Conservation (phyloP, 2,797 vertebrate species). For the Triplophysa yarkandensis region DNA sequence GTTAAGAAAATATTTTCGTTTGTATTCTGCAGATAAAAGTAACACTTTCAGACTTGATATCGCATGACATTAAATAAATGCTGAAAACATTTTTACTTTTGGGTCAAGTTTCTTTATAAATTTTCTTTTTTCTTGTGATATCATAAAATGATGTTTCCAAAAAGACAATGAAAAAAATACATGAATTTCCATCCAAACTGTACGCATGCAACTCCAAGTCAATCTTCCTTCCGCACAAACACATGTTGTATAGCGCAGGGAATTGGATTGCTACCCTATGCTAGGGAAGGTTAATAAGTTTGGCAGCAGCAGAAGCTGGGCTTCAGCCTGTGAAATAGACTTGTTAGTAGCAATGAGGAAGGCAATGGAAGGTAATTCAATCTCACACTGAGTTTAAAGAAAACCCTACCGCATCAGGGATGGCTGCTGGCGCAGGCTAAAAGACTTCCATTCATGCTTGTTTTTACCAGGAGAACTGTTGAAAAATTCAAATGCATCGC, state of each 20-base stretch:
- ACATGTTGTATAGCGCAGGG: background rate
- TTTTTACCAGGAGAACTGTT: slow-evolving; percentile 21
- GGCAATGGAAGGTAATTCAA: slow-evolving; percentile 58
- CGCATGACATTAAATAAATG: no score
- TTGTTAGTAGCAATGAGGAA: slow-evolving; percentile 57
- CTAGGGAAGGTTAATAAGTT: slow-evolving; percentile 53
- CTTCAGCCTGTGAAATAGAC: slow-evolving; percentile 58
- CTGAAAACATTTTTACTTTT: no score
- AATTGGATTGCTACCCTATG: slow-evolving; percentile 40
- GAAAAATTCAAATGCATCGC: slow-evolving; percentile 19
- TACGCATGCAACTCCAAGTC: background rate
- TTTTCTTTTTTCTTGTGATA: background rate
- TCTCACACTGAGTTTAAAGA: slow-evolving; percentile 58
- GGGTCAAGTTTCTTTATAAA: no score
- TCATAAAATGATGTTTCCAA: background rate
- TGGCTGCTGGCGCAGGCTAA: slow-evolving; percentile 53
- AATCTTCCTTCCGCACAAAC: background rate
- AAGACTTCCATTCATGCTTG: slow-evolving; percentile 36
- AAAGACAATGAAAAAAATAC: background rate
- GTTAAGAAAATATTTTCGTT: no score
- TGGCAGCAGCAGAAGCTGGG: slow-evolving; percentile 41
- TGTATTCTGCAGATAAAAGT: no score
- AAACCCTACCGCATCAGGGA: slow-evolving; percentile 47
- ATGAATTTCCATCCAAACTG: background rate
- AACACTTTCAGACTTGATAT: no score